A percentile compares a stretch with the other conserved stretches of the same genome.
Evolutionary conservation across 2,797 vertebrate genomes (phyloP).

Genomic region (Catharus ustulatus): DNA sequence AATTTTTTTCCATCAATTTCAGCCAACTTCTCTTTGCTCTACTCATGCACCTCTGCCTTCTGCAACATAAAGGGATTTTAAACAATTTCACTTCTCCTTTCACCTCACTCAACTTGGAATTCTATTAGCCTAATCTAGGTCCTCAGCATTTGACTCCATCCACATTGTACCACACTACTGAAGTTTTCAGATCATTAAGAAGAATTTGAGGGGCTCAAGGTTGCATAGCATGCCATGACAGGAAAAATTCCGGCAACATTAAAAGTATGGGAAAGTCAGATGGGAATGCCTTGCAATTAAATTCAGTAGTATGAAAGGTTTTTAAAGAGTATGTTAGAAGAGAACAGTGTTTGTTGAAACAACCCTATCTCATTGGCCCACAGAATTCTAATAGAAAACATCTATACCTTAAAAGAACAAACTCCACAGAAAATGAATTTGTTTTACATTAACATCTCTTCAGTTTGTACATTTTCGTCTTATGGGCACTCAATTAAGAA

Average conservation of each 20-base stretch:
- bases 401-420: neutral
- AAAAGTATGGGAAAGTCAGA: neutral
- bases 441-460: neutral
- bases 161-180: no score
- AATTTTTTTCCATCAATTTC: neutral
- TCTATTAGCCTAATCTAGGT: neutral
- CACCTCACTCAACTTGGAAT: neutral
- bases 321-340: neutral
- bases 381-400: neutral
- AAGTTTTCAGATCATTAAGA: neutral
- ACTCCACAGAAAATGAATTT: neutral
- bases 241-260: neutral
- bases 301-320: neutral
- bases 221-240: neutral
- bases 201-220: neutral
- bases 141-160: neutral
- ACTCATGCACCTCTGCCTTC: neutral
- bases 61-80: neutral
- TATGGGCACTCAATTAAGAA: neutral
- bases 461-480: neutral
- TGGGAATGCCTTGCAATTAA: neutral
- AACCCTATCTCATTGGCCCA: neutral
- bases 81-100: neutral
- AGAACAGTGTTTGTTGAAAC: neutral
- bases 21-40: neutral